Evolutionary conservation across 2,888 invertebrate genomes (phyloP), one percentile per base, ranked within the genome.

Genomic region (Drosophila paucipuncta): DNA sequence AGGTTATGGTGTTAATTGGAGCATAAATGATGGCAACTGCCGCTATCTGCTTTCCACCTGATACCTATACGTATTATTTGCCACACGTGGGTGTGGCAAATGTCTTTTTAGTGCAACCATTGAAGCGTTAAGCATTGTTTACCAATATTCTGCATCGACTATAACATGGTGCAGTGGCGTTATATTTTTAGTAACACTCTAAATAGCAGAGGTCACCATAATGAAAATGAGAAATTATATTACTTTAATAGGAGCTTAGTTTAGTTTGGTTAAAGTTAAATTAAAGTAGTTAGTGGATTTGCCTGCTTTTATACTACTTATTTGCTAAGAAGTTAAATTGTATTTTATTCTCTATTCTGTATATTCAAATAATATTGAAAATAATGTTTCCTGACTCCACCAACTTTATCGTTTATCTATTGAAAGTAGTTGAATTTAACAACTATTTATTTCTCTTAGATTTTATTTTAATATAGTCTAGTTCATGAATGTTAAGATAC

Each of bases 1-100:
- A 87, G 87, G 87, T 87, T 90, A 81, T 59, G 66, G 82, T 86
- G 87, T 80, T 87, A 87, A 87, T 90, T 87, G 89, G 87, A 90
- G 90, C 87, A 76, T 80, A 80, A 84, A 66, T 73, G 78, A 80
- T 80, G 80, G 73, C 82, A 78, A 55, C 63, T 71, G 66, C 35
- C 73, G 57, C 74, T 81, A 77, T 77, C 82, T 65, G 52, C 66
- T 62, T 68, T 70, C 69, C 67, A 68, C 58, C 58, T 59, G 54
- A 72, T 62, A 64, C 70, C 25, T 25, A 79, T 62, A 63, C 50
- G 49, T 41, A 59, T 67, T 61, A 68, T 67, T 60, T 52, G 16
- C 5, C 47, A 35, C 41, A 78, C 57, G 68, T 68, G 67, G 49
- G 47, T 41, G 73, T 28, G 11, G 52, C 16, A 25, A 47, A 25